Conservation (phyloP, 2,888 invertebrate genomes). For the Ashinkailepas kermadecensis region DNA sequence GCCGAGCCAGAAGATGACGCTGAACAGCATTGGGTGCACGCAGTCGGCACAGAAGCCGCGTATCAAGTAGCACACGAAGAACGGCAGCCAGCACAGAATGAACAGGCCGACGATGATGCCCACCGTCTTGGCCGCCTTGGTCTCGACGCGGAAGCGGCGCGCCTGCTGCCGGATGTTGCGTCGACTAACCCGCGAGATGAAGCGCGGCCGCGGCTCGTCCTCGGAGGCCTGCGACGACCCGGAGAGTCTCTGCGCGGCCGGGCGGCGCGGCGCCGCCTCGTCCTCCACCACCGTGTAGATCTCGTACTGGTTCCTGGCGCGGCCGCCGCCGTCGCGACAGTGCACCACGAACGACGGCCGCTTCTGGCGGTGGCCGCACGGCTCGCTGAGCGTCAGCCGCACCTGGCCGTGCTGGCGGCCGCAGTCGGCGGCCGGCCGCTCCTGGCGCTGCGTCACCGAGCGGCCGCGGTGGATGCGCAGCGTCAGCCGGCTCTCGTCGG, state of each 20-base stretch:
- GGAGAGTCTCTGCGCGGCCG: conserved; percentile 23
- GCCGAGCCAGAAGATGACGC: conserved; percentile 91
- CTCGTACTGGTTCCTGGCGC: conserved; percentile 25
- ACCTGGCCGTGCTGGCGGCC: conserved; percentile 12
- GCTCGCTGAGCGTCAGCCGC: conserved; percentile 22
- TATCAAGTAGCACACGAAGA: conserved; percentile 89
- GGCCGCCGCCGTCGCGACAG: conserved; percentile 25
- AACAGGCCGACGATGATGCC: conserved; percentile 97
- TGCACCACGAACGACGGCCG: conserved; percentile 28
- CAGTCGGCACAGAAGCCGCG: conserved; percentile 80
- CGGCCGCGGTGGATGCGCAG: conserved; percentile 78
- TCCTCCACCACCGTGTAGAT: conserved; percentile 28
- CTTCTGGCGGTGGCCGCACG: conserved; percentile 14
- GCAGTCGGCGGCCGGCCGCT: conserved; percentile 25
- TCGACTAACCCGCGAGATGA: conserved; percentile 55
- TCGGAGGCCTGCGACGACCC: conserved; percentile 18
- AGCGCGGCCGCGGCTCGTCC: conserved; percentile 23
- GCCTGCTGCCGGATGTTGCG: conserved; percentile 81
- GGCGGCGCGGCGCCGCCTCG: conserved; percentile 21
- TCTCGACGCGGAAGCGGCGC: conserved; percentile 87
- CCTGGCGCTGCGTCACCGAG: conserved; percentile 29
- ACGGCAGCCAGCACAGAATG: conserved; percentile 93
- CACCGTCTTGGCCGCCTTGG: conserved; percentile 91
- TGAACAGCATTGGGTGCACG: conserved; percentile 75
- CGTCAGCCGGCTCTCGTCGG: conserved; percentile 56